Conservation (phyloP, 1,140 invertebrate genomes). For the Triops longicaudatus region DNA sequence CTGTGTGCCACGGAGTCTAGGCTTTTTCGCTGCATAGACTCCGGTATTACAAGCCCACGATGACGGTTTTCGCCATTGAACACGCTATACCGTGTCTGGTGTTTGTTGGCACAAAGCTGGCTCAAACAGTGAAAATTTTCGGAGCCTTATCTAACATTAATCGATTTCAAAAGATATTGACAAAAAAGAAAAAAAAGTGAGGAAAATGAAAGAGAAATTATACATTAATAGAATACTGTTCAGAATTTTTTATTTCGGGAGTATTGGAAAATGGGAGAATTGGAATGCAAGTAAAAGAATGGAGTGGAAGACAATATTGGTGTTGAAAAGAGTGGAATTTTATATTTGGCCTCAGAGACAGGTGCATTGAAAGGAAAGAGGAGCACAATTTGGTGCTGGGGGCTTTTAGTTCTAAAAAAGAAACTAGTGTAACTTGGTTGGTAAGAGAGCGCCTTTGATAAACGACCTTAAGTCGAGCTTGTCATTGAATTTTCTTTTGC, state of each 20-base stretch:
- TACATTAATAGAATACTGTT: too few species aligned
- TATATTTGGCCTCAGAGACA: neutral
- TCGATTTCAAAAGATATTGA: too few species aligned
- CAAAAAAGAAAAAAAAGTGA: neutral
- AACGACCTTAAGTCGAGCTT: constrained; percentile 2
- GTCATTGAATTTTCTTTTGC: neutral
- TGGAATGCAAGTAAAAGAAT: too few species aligned
- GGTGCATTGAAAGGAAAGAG: neutral
- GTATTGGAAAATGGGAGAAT: too few species aligned
- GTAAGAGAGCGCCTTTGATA: neutral
- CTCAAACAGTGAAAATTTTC: too few species aligned
- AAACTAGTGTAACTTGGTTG: neutral
- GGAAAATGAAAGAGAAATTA: neutral
- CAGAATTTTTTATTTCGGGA: too few species aligned
- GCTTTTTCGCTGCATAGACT: neutral
- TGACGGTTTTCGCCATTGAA: neutral
- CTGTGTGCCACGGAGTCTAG: neutral
- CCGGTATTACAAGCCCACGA: neutral
- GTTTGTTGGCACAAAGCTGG: neutral
- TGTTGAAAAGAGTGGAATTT: neutral
- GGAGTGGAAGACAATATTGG: too few species aligned
- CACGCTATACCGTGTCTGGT: neutral
- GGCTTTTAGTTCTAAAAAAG: neutral
- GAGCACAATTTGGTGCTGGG: neutral
- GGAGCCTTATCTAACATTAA: too few species aligned